These are phyloP conservation scores for Drosophila bunnanda DNA, from an alignment of 2,888 invertebrate species.

Conservation along the genomic window DNA sequence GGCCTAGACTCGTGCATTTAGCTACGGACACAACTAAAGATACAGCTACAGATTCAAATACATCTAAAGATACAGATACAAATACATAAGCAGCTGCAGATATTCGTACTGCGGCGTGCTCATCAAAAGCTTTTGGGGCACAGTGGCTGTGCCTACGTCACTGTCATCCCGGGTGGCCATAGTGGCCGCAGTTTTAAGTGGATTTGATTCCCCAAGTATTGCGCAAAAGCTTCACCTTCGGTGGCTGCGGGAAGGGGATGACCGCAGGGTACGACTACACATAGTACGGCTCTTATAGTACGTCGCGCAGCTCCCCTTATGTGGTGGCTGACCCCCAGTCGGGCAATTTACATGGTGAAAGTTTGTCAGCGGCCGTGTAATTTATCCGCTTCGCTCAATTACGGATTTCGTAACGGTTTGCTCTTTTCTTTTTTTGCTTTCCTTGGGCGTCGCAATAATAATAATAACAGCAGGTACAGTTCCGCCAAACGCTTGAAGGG, in stretches of 20 bases:
- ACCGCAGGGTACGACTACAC: background rate
- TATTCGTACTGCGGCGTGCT: background rate
- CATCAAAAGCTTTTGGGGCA: slow-evolving; percentile 24
- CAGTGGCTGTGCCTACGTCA: slow-evolving; percentile 56
- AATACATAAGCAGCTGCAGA: slow-evolving; percentile 1
- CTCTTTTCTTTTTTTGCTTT: slow-evolving; percentile 8
- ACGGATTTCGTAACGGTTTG: slow-evolving; percentile 51
- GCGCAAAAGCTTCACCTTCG: slow-evolving; percentile 67
- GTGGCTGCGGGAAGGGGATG: slow-evolving; percentile 9
- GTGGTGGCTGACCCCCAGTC: slow-evolving; percentile 50
- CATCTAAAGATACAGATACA: background rate
- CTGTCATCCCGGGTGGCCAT: slow-evolving; percentile 34
- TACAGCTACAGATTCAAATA: background rate
- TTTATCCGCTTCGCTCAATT: slow-evolving; percentile 68
- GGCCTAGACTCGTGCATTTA: slow-evolving; percentile 31
- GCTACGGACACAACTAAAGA: slow-evolving; percentile 4
- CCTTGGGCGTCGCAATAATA: slow-evolving; percentile 4
- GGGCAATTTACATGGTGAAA: slow-evolving; percentile 63
- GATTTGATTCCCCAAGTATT: slow-evolving; percentile 69
- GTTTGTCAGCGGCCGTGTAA: slow-evolving; percentile 64
- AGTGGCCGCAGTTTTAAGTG: slow-evolving; percentile 57
- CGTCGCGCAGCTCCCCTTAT: slow-evolving; percentile 36
- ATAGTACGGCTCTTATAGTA: background rate
- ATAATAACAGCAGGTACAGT: slow-evolving; percentile 24
- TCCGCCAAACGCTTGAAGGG: slow-evolving; percentile 12